Conservation (phyloP, 2,888 invertebrate species). For the Mallateleia sp. region DNA sequence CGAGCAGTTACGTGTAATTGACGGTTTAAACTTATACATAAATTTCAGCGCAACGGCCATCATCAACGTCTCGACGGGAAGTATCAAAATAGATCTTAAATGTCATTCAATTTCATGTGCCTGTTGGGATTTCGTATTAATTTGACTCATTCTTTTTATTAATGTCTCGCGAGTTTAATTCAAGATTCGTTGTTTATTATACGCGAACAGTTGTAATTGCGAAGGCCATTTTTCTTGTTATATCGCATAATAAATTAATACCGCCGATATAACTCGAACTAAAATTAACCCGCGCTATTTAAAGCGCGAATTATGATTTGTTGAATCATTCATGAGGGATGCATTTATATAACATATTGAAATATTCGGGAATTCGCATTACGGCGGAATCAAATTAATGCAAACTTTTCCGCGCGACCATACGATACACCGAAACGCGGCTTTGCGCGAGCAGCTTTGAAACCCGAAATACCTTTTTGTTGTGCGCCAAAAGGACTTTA, state of each 20-base stretch:
- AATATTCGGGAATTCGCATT: constrained; percentile 10
- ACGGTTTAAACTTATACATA: constrained; percentile 73
- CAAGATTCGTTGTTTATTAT: constrained; percentile 32
- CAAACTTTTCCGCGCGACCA: constrained; percentile 1
- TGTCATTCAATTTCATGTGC: constrained; percentile 55
- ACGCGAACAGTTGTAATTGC: constrained; percentile 43
- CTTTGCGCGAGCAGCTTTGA: neutral
- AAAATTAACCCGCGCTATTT: constrained; percentile 55
- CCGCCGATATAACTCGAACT: constrained; percentile 9
- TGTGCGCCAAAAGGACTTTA: neutral
- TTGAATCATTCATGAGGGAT: constrained; percentile 26
- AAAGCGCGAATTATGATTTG: constrained; percentile 57
- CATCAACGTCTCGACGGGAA: constrained; percentile 56
- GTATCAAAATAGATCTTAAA: constrained; percentile 69
- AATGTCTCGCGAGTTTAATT: constrained; percentile 3
- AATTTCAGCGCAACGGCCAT: constrained; percentile 71
- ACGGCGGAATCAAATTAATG: constrained; percentile 13
- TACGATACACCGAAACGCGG: neutral
- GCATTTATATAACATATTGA: constrained; percentile 17
- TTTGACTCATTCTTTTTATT: constrained; percentile 47
- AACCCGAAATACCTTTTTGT: constrained; percentile 14
- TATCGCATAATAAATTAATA: neutral
- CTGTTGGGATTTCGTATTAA: constrained; percentile 11
- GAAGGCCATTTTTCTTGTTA: constrained; percentile 1
- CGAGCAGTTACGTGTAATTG: constrained; percentile 71